Percentiles rank a stretch among this genome's conserved stretches.
These are phyloP conservation scores for Hedychridium roseum DNA, from an alignment of 2,888 invertebrate species.

Conservation along the genomic window DNA sequence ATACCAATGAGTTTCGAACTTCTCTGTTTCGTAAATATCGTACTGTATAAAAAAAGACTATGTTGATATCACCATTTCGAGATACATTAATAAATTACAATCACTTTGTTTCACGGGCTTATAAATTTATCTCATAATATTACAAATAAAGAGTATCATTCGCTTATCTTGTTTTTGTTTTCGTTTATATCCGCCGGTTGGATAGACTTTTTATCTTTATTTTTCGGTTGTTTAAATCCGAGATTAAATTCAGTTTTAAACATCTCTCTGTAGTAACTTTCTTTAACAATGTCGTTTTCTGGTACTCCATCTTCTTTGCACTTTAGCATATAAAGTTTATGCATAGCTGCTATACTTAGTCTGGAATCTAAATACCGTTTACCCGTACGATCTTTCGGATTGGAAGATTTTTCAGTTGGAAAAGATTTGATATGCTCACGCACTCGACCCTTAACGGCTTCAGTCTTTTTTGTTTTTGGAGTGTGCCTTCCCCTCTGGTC, in stretches of 20 bases:
- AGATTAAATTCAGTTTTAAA: slow-evolving; percentile 49
- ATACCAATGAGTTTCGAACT: no score
- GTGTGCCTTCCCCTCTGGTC: slow-evolving; percentile 48
- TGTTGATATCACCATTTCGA: no score
- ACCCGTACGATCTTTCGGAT: slow-evolving; percentile 32
- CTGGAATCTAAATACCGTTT: slow-evolving; percentile 38
- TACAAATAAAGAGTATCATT: slow-evolving; percentile 4
- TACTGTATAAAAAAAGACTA: no score
- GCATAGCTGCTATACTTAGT: slow-evolving; percentile 44
- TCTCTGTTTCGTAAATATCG: no score
- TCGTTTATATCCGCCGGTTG: neutral
- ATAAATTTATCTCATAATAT: slow-evolving; percentile 5
- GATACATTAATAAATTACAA: no score
- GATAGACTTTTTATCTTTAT: slow-evolving; percentile 24
- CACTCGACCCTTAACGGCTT: slow-evolving; percentile 41
- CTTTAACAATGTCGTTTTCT: slow-evolving; percentile 43
- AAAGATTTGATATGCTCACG: slow-evolving; percentile 48
- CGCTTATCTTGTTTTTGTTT: neutral
- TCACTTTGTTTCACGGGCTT: neutral
- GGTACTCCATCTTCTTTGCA: slow-evolving; percentile 45
- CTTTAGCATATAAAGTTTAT: slow-evolving; percentile 44
- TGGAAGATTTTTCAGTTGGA: slow-evolving; percentile 31
- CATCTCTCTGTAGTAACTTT: slow-evolving; percentile 50
- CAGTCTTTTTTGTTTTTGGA: slow-evolving; percentile 48
- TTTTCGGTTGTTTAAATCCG: slow-evolving; percentile 33